These are phyloP conservation scores for Eucidaris tribuloides DNA, from an alignment of 35 echinoderm and acorn worm genomes.

Conservation along the genomic window DNA sequence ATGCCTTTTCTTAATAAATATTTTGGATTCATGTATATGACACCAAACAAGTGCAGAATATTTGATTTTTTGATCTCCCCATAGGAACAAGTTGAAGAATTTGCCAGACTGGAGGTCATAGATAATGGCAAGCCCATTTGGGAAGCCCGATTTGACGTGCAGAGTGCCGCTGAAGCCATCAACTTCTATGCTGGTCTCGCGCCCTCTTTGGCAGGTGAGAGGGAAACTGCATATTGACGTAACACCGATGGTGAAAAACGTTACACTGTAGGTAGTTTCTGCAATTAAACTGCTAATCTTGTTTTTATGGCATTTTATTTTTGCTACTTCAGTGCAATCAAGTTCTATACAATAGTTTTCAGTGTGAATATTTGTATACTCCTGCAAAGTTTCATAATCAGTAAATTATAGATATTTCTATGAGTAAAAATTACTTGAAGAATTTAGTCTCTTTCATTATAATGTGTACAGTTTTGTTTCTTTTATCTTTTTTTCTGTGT, in stretches of 20 bases:
- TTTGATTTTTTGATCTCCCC: background rate
- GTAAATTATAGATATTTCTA: too few species aligned
- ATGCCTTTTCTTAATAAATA: background rate
- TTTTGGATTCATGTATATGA: background rate
- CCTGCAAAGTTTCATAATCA: background rate
- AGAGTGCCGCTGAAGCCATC: constrained; percentile 64
- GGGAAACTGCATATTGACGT: background rate
- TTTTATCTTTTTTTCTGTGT: too few species aligned
- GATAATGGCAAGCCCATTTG: constrained; percentile 88
- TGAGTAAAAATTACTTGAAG: too few species aligned
- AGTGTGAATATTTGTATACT: background rate
- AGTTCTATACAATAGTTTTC: background rate
- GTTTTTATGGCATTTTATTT: background rate
- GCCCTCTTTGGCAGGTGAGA: constrained; percentile 75
- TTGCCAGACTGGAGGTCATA: constrained; percentile 70
- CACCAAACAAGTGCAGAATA: background rate
- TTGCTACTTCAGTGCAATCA: background rate
- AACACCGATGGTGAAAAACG: background rate
- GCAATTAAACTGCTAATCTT: background rate
- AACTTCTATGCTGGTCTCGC: constrained; percentile 91
- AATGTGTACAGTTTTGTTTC: too few species aligned
- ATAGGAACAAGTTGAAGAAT: constrained; percentile 49
- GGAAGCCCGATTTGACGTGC: constrained; percentile 77
- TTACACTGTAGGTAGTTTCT: background rate
- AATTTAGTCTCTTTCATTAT: too few species aligned